Evolutionary conservation across 2,888 invertebrate genomes (phyloP).

Genomic region (Linnaemya vulpina): DNA sequence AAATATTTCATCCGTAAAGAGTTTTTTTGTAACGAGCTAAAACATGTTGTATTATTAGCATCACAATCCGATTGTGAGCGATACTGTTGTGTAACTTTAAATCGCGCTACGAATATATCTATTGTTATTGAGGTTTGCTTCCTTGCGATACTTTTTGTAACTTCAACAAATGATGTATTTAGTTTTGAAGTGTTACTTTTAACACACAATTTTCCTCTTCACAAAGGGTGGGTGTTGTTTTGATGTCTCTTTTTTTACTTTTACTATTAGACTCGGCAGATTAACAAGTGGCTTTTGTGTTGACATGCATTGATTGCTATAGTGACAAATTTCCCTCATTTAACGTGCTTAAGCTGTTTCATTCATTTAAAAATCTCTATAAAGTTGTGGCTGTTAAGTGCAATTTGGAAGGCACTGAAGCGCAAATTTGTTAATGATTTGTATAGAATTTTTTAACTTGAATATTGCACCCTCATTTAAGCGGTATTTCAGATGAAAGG

Average conservation of each 20-base stretch:
- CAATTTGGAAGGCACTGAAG: slow-evolving; percentile 78
- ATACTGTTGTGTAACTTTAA: slow-evolving; percentile 76
- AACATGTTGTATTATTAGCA: slow-evolving; percentile 77
- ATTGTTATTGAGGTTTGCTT: slow-evolving; percentile 50
- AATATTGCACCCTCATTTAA: slow-evolving; percentile 54
- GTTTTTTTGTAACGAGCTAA: slow-evolving; percentile 56
- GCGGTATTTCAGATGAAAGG: slow-evolving; percentile 26
- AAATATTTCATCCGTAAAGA: slow-evolving; percentile 63
- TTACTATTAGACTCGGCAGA: slow-evolving; percentile 54
- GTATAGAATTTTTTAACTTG: slow-evolving; percentile 43
- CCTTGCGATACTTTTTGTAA: slow-evolving; percentile 43
- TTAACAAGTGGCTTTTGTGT: slow-evolving; percentile 71
- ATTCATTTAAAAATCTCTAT: slow-evolving; percentile 49
- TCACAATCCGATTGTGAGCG: slow-evolving; percentile 79
- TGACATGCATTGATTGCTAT: slow-evolving; percentile 69
- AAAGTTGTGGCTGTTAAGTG: slow-evolving; percentile 63
- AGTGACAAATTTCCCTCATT: slow-evolving; percentile 77
- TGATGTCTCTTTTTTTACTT: slow-evolving; percentile 40
- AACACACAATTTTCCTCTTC: slow-evolving; percentile 54
- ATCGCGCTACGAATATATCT: slow-evolving; percentile 54
- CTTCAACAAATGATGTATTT: slow-evolving; percentile 64
- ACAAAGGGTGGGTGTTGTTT: slow-evolving; percentile 57
- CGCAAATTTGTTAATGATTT: slow-evolving; percentile 74
- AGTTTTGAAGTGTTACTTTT: slow-evolving; percentile 70
- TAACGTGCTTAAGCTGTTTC: slow-evolving; percentile 72